These are phyloP conservation scores for Cherax quadricarinatus DNA, from an alignment of 1,140 invertebrate species.

Conservation along the genomic window DNA sequence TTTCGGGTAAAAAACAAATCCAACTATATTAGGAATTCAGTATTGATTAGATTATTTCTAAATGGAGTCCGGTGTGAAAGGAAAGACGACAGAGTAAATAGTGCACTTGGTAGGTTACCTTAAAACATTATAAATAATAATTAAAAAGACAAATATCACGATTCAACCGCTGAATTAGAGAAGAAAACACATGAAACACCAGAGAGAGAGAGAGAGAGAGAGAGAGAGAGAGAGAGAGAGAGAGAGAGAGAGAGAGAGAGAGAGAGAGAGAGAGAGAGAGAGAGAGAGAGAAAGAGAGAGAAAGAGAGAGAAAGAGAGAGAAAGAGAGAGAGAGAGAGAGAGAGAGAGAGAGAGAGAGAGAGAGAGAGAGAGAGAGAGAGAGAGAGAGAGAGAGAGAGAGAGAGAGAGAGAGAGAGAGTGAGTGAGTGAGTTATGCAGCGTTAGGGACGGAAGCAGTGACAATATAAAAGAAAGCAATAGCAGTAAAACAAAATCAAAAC, in stretches of 20 bases:
- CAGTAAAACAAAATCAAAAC: no score
- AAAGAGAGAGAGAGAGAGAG: neutral
- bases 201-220: neutral
- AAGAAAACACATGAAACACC: no score
- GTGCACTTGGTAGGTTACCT: neutral
- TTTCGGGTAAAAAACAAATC: neutral
- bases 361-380: neutral
- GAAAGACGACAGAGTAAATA: neutral
- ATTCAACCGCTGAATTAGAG: neutral
- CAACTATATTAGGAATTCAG: neutral
- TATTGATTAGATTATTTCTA: neutral
- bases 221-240: neutral
- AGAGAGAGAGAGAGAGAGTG: neutral
- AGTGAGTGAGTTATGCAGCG: neutral
- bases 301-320: constrained; percentile 2
- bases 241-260: neutral
- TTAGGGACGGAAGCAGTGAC: neutral
- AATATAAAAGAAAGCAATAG: neutral
- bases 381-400: constrained; percentile 1
- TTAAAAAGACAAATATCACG: neutral
- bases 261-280: neutral
- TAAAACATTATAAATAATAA: neutral
- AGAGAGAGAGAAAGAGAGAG: constrained; percentile 8
- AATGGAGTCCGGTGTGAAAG: neutral
- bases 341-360: neutral